Percentiles rank a stretch among this genome's conserved stretches.
Conservation (phyloP, 2,797 vertebrate genomes). For the Mycteria americana region DNA sequence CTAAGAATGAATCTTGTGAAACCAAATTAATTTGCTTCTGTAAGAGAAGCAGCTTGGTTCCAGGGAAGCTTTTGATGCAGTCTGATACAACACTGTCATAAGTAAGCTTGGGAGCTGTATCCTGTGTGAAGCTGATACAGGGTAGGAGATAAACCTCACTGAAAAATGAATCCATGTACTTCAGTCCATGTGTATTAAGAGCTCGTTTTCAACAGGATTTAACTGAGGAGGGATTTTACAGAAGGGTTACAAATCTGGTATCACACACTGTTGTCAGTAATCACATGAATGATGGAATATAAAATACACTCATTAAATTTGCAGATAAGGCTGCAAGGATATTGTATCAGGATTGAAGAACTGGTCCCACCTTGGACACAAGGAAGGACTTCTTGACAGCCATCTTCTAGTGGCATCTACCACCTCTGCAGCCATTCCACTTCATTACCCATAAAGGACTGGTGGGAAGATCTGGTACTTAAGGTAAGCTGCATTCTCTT, state of each 20-base stretch:
- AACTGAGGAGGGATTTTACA: neutral
- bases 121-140: neutral
- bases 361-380: neutral
- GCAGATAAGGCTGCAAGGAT: neutral
- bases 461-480: neutral
- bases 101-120: neutral
- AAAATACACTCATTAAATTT: neutral
- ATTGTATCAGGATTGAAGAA: neutral
- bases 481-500: neutral
- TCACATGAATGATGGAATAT: neutral
- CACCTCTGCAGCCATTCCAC: neutral
- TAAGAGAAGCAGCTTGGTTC: neutral
- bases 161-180: neutral
- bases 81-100: neutral
- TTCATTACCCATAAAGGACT: neutral
- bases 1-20: neutral
- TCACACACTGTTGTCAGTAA: neutral
- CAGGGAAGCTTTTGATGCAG: neutral
- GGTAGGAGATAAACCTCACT: neutral
- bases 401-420: neutral
- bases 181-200: neutral
- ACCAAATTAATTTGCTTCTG: neutral
- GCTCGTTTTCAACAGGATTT: neutral
- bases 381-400: neutral
- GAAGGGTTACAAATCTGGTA: neutral